Conservation (phyloP, 2,888 invertebrate species). For the Altica lythri region DNA sequence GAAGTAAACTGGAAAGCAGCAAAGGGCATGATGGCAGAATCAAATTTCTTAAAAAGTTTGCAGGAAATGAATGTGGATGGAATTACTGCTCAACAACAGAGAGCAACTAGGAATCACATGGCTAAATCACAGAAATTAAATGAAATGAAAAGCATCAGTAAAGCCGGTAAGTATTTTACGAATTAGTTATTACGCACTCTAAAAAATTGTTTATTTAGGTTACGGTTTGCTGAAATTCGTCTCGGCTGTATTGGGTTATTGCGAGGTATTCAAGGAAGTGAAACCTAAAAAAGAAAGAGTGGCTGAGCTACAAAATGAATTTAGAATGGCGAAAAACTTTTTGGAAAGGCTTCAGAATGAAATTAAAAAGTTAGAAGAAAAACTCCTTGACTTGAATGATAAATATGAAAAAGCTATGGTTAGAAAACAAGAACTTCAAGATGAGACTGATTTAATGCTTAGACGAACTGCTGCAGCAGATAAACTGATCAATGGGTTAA, state of each 20-base stretch:
- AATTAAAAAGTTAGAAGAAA: slow-evolving; percentile 72
- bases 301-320: slow-evolving; percentile 75
- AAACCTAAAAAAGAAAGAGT: slow-evolving; percentile 86
- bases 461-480: slow-evolving; percentile 81
- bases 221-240: slow-evolving; percentile 85
- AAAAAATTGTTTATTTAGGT: background rate
- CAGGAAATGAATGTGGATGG: slow-evolving; percentile 86
- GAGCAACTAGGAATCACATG: slow-evolving; percentile 73
- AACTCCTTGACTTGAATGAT: slow-evolving; percentile 69
- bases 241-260: slow-evolving; percentile 86
- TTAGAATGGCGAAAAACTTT: slow-evolving; percentile 63
- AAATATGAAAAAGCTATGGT: slow-evolving; percentile 80
- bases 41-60: slow-evolving; percentile 77
- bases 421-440: slow-evolving; percentile 69
- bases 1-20: slow-evolving; percentile 91
- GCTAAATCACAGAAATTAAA: slow-evolving; percentile 74
- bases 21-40: slow-evolving; percentile 91
- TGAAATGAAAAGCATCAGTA: slow-evolving; percentile 83
- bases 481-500: slow-evolving; percentile 83
- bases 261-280: slow-evolving; percentile 83
- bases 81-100: slow-evolving; percentile 73
- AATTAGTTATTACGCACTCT: background rate
- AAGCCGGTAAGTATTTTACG: slow-evolving; percentile 65
- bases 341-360: slow-evolving; percentile 77
- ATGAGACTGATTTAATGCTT: slow-evolving; percentile 83